Percentiles rank a stretch among this genome's conserved stretches.
Evolutionary conservation across 2,888 invertebrate species (phyloP).

Genomic region (Cistogaster globosa): DNA sequence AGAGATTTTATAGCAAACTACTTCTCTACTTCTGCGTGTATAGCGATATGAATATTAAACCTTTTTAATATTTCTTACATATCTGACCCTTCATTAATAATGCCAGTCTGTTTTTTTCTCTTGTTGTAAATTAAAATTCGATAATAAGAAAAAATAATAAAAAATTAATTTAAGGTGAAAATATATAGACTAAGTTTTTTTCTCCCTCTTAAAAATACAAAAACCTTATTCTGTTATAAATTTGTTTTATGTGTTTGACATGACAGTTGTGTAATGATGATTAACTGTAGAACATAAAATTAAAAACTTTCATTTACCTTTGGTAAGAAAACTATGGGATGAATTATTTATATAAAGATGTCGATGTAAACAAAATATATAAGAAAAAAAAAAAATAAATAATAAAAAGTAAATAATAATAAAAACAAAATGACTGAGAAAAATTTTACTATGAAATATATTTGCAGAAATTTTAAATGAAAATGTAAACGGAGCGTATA

Average conservation of each 20-base stretch:
- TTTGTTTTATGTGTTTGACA: slow-evolving; percentile 64
- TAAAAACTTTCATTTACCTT: slow-evolving; percentile 50
- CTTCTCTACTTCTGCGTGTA: too few species aligned
- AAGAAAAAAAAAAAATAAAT: slow-evolving; percentile 29
- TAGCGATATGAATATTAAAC: too few species aligned
- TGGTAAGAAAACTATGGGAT: slow-evolving; percentile 16
- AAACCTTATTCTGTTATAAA: slow-evolving; percentile 12
- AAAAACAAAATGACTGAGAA: not conserved
- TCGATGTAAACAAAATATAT: slow-evolving; percentile 37
- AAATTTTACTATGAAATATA: not conserved
- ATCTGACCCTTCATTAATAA: too few species aligned
- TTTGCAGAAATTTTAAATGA: not conserved
- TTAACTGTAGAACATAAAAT: slow-evolving; percentile 55
- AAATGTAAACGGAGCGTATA: slow-evolving; percentile 35
- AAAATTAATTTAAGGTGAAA: too few species aligned
- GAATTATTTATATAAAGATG: slow-evolving; percentile 46
- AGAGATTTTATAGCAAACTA: too few species aligned
- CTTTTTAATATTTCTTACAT: too few species aligned
- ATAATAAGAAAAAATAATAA: too few species aligned
- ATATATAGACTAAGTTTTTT: too few species aligned
- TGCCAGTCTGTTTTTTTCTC: too few species aligned
- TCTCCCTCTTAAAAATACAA: too few species aligned
- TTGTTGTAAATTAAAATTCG: too few species aligned
- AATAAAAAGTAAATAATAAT: slow-evolving; percentile 43
- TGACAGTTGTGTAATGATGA: slow-evolving; percentile 67